Base-by-base conservation (phyloP, 2,113 vertebrate species). In the Nothoprocta pentlandii region DNA sequence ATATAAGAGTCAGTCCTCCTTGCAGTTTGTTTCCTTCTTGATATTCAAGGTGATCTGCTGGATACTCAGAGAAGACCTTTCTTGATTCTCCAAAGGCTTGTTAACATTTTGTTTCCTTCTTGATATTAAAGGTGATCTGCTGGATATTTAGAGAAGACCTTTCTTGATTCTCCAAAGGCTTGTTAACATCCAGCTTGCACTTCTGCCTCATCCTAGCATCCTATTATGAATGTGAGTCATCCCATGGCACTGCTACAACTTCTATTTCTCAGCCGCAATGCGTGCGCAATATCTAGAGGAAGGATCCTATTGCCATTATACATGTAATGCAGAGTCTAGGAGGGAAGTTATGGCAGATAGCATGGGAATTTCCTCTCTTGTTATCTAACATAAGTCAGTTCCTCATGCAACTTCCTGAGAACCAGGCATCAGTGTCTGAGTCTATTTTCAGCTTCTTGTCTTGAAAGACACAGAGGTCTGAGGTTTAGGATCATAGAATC, bases 381-480 rank as follows among this genome's bases (percentile, higher is more conserved):
- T 30, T 34, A 26, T 28, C 34, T 68, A 89, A 44, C 77, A 47
- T 39, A 15, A 86, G 9, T 12, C 62, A 82, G 89, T 95, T 97
- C 96, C 94, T 92, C 84, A 32, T 61, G 77, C 17, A 4, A 4
- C 63, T 94, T 93, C 36, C 89, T 74, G 67, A 92, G 87, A 94
- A 91, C 12, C 5, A 15, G 10, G 0, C 28, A 10, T 5, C 41
- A 58, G n/a, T 85, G 16, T 22, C 80, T 21, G 54, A n/a, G 71
- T 67, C 63, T 95, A 53, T 95, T 93, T 87, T 67, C 84, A 92
- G 89, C 56, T 46, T 80, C 84, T 96, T 91, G 91, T 96, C 86
- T 92, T 89, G 54, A 62, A 14, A 69, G 67, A 49, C 84, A 10
- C 80, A 76, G 87, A 91, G 36, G 36, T 39, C 36, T 39, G 36